phyloP scores from a whole-genome alignment of 1,140 invertebrate genomes.

The Atta texana region DNA sequence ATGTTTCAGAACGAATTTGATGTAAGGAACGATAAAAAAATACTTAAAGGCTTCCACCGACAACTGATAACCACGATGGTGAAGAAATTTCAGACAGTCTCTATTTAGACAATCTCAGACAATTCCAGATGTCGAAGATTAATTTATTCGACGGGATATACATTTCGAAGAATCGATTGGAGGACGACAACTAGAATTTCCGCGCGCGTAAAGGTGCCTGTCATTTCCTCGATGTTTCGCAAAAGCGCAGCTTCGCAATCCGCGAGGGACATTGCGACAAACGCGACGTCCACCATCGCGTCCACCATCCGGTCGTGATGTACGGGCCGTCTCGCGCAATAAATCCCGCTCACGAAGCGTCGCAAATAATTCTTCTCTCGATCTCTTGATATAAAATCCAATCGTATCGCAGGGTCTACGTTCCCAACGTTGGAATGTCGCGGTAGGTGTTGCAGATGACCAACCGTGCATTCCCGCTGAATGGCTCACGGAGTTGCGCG shows the following conservation, averaged over 20 bases:
- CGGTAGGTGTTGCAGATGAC: background rate
- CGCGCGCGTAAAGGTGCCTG: background rate
- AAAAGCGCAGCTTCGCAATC: conserved; percentile 11
- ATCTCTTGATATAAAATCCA: conserved; percentile 27
- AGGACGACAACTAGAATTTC: conserved; percentile 18
- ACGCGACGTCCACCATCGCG: background rate
- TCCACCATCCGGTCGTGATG: background rate
- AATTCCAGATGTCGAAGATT: background rate
- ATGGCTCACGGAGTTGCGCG: conserved; percentile 20
- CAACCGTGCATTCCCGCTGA: conserved; percentile 13
- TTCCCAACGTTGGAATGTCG: background rate
- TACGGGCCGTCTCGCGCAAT: conserved; percentile 25
- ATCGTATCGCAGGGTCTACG: conserved; percentile 17
- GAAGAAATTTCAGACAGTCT: background rate
- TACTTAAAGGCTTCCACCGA: background rate
- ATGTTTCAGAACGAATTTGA: background rate
- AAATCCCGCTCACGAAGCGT: conserved; percentile 8
- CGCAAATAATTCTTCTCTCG: conserved; percentile 13
- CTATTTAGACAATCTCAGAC: background rate
- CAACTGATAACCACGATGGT: background rate
- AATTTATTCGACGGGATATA: conserved; percentile 25
- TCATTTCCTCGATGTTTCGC: conserved; percentile 31
- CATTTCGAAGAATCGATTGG: conserved; percentile 26
- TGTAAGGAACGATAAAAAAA: background rate
- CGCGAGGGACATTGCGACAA: background rate